A percentile compares a stretch with the other conserved stretches of the same genome.
Conservation (phyloP, 2,113 vertebrate genomes). For the Dendropsophus ebraccatus region DNA sequence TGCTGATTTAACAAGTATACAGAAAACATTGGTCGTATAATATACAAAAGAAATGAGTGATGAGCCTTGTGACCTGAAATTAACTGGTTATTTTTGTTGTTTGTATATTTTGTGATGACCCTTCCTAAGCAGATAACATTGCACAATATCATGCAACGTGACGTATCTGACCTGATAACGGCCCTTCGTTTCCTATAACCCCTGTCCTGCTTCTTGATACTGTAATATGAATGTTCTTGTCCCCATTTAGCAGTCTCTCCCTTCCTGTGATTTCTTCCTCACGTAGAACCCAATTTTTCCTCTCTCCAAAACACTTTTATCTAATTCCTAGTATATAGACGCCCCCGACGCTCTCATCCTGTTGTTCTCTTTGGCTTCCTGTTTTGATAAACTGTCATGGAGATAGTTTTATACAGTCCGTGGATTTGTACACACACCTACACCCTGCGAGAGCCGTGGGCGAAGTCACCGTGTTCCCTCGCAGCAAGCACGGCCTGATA, state of each 20-base stretch:
- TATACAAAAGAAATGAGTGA: not conserved
- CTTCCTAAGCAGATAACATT: not conserved
- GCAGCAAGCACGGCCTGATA: not conserved
- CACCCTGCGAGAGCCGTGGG: not conserved
- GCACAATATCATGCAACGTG: not conserved
- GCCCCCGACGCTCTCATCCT: constrained; percentile 25
- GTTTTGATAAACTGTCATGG: constrained; percentile 39
- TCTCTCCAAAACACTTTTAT: not conserved
- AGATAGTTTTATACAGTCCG: constrained; percentile 17
- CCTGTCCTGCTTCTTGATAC: not conserved
- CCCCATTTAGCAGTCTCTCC: not conserved
- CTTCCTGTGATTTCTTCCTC: constrained; percentile 22
- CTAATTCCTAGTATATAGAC: not conserved
- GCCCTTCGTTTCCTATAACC: not conserved
- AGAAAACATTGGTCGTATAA: not conserved
- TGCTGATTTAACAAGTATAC: not conserved
- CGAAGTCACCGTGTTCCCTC: not conserved
- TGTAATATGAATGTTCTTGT: constrained; percentile 9
- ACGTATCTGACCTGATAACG: not conserved
- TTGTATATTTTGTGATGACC: not conserved
- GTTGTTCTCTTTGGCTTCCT: constrained; percentile 34
- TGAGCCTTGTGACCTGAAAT: not conserved
- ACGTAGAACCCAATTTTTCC: constrained; percentile 20
- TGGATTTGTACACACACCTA: constrained; percentile 17
- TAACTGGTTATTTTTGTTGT: not conserved